These are phyloP conservation scores for Otis tarda DNA, from an alignment of 2,113 vertebrate genomes.

Conservation along the genomic window DNA sequence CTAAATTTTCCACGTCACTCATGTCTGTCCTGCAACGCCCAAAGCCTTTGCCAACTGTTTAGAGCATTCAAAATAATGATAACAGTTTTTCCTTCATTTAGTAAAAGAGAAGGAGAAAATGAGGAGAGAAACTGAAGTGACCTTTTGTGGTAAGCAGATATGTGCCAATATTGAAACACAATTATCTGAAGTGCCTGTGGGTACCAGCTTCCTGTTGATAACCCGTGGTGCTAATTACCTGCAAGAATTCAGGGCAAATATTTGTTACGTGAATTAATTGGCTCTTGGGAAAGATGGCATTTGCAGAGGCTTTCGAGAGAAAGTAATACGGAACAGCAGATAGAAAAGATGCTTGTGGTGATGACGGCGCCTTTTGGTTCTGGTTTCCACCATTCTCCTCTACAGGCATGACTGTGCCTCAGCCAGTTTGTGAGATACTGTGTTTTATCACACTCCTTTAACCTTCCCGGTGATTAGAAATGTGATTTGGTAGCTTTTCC, in stretches of 20 bases:
- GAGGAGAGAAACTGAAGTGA: constrained; percentile 50
- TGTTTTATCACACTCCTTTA: neutral
- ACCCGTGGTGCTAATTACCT: constrained; percentile 76
- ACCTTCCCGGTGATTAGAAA: constrained; percentile 14
- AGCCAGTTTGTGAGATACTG: neutral
- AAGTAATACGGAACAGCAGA: neutral
- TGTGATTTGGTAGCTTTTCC: constrained; percentile 10
- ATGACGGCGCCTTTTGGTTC: neutral
- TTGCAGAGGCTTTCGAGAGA: neutral
- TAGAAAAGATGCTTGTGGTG: neutral
- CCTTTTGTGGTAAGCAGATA: constrained; percentile 70
- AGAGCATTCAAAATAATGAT: neutral
- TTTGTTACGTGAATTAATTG: constrained; percentile 73
- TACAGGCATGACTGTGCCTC: accelerated
- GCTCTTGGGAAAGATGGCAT: neutral
- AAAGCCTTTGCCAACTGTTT: neutral
- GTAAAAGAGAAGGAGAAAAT: neutral
- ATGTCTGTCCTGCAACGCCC: neutral
- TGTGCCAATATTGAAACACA: constrained; percentile 70
- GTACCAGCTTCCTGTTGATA: constrained; percentile 71
- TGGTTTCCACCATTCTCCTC: neutral
- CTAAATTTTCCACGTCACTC: neutral
- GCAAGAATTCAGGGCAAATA: constrained; percentile 70
- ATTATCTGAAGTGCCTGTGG: constrained; percentile 74
- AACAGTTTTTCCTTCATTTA: constrained; percentile 31